These are phyloP conservation scores for Andrena minutula DNA, from an alignment of 2,888 invertebrate genomes.

Conservation along the genomic window DNA sequence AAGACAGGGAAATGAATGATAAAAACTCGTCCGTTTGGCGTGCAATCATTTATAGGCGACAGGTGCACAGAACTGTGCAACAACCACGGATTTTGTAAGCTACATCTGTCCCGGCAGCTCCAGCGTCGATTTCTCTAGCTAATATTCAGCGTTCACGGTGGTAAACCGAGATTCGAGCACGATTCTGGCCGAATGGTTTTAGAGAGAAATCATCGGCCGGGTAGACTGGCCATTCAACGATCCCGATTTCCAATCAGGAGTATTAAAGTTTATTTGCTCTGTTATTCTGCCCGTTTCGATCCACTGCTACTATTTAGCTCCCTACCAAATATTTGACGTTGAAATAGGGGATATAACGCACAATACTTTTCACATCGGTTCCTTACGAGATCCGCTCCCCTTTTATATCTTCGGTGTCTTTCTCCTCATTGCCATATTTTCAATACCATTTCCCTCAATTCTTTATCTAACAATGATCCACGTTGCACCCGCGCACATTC, in stretches of 20 bases:
- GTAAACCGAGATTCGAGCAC: conserved; percentile 46
- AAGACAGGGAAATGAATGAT: neutral
- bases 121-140: conserved; percentile 53
- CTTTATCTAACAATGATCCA: too few relatives aligned
- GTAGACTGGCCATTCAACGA: conserved; percentile 69
- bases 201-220: conserved; percentile 60
- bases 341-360: conserved; percentile 67
- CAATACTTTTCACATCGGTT: conserved; percentile 24
- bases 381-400: neutral
- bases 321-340: conserved; percentile 81
- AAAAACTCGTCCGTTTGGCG: neutral
- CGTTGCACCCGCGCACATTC: too few relatives aligned
- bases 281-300: conserved; percentile 65
- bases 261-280: conserved; percentile 79
- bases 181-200: conserved; percentile 49
- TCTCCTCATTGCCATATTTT: neutral
- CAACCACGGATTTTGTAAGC: conserved; percentile 8
- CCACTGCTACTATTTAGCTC: conserved; percentile 74
- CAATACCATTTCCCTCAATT: too few relatives aligned
- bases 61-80: neutral
- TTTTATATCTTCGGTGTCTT: neutral
- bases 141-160: conserved; percentile 59
- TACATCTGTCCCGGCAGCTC: conserved; percentile 16
- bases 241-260: conserved; percentile 81
- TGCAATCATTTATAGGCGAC: neutral